Conservation (phyloP, 2,113 vertebrate species). For the Pomatostomus ruficeps region DNA sequence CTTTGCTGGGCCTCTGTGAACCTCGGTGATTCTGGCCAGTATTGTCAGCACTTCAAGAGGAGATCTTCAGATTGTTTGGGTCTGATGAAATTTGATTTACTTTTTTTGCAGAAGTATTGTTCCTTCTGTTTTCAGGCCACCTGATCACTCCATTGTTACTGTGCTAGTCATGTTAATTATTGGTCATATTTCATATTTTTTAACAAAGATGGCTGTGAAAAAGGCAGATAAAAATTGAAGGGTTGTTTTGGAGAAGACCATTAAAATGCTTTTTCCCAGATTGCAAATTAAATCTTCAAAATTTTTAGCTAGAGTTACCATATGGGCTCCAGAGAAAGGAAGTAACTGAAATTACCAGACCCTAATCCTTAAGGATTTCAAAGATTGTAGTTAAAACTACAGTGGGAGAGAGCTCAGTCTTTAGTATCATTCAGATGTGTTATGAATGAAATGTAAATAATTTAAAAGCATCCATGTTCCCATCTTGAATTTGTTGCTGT, state of each 20-base stretch:
- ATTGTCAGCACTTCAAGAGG: not conserved
- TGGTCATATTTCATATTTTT: not conserved
- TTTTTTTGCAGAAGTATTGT: not conserved
- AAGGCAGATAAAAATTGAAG: not conserved
- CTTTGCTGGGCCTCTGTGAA: not conserved
- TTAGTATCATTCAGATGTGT: not conserved
- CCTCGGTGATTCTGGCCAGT: not conserved
- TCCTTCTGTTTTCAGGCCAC: not conserved
- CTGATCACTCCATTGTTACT: not conserved
- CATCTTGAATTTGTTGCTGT: not conserved
- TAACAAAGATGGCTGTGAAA: not conserved
- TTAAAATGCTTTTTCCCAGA: not conserved
- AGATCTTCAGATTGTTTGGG: not conserved
- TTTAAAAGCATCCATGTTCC: not conserved
- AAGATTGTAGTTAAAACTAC: not conserved
- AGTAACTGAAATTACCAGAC: not conserved
- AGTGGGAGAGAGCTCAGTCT: not conserved
- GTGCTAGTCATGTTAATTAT: not conserved
- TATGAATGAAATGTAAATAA: not conserved
- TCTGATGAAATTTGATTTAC: not conserved
- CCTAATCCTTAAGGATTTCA: not conserved
- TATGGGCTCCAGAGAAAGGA: not conserved
- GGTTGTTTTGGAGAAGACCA: not conserved
- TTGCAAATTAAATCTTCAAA: not conserved
- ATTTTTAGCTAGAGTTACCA: not conserved